phyloP scores from a whole-genome alignment of 2,888 invertebrate species.

The Prosopocoilus inquinatus region DNA sequence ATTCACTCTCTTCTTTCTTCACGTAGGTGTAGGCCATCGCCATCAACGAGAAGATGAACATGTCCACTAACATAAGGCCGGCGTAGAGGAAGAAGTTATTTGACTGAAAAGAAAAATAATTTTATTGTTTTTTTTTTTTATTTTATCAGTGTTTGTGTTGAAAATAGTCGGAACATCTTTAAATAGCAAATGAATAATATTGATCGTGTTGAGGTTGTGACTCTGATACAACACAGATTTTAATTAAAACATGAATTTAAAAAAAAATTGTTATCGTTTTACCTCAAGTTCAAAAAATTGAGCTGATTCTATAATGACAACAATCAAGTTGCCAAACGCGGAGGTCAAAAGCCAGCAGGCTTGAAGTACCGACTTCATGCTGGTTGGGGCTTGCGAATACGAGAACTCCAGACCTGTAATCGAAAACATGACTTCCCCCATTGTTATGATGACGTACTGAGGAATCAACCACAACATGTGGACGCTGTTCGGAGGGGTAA shows the following conservation, averaged over 20 bases:
- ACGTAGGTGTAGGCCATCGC: slow-evolving; percentile 77
- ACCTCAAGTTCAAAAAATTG: slow-evolving; percentile 76
- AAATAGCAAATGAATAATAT: not conserved
- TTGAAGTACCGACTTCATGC: slow-evolving; percentile 93
- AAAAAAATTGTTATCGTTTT: slow-evolving; percentile 31
- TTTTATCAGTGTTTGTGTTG: not conserved
- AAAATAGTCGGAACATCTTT: not conserved
- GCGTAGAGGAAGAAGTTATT: slow-evolving; percentile 87
- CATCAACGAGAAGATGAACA: slow-evolving; percentile 78
- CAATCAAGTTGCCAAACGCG: slow-evolving; percentile 91
- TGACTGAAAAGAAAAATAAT: slow-evolving; percentile 60
- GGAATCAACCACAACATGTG: slow-evolving; percentile 86
- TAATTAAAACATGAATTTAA: too few relatives aligned
- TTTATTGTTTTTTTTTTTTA: too few relatives aligned
- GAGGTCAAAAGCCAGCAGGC: slow-evolving; percentile 91
- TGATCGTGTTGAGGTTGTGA: too few relatives aligned
- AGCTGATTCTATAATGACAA: slow-evolving; percentile 82
- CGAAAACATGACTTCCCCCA: slow-evolving; percentile 94
- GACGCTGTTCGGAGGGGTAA: slow-evolving; percentile 70
- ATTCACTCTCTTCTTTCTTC: slow-evolving; percentile 42
- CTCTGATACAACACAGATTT: too few relatives aligned
- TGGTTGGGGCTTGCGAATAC: slow-evolving; percentile 87
- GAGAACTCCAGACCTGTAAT: slow-evolving; percentile 95
- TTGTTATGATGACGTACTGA: slow-evolving; percentile 89
- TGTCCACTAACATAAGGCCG: slow-evolving; percentile 78